Percentiles rank a stretch among this genome's conserved stretches.
These are phyloP conservation scores for Trichomalopsis sarcophagae DNA, from an alignment of 1,140 invertebrate species.

Conservation along the genomic window DNA sequence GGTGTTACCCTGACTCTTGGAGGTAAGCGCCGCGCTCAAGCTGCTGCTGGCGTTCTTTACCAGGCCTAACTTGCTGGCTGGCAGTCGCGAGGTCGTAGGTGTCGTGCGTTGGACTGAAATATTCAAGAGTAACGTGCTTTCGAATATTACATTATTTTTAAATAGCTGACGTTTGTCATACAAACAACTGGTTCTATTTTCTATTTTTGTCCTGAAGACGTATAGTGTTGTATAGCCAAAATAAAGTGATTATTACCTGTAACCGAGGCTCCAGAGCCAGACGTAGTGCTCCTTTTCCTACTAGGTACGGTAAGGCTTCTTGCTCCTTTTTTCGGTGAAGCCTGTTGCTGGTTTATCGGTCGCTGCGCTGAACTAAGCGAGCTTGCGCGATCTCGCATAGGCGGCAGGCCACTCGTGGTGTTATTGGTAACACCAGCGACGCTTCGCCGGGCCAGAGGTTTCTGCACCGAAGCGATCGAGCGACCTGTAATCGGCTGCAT, in stretches of 20 bases:
- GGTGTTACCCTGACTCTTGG: not conserved
- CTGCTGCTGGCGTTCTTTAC: not conserved
- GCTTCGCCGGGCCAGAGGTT: not conserved
- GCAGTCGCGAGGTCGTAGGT: not conserved
- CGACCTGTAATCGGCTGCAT: not conserved
- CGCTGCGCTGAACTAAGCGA: not conserved
- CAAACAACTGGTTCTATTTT: too few species aligned
- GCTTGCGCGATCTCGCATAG: conserved; percentile 37
- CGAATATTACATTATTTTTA: too few species aligned
- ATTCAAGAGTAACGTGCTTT: not conserved
- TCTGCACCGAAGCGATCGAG: not conserved
- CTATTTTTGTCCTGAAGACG: too few species aligned
- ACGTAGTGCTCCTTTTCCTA: not conserved
- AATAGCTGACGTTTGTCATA: not conserved
- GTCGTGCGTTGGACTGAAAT: conserved; percentile 15
- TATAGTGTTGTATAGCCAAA: too few species aligned
- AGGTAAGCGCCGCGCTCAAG: not conserved
- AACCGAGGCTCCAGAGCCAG: not conserved
- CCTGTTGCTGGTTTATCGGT: not conserved
- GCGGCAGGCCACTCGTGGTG: not conserved
- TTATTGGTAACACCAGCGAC: not conserved
- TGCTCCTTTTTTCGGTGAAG: not conserved
- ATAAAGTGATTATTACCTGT: not conserved
- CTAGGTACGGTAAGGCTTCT: not conserved
- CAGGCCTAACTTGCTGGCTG: not conserved